Conservation (phyloP, 2,888 invertebrate genomes). For the Acrobasis consociella region DNA sequence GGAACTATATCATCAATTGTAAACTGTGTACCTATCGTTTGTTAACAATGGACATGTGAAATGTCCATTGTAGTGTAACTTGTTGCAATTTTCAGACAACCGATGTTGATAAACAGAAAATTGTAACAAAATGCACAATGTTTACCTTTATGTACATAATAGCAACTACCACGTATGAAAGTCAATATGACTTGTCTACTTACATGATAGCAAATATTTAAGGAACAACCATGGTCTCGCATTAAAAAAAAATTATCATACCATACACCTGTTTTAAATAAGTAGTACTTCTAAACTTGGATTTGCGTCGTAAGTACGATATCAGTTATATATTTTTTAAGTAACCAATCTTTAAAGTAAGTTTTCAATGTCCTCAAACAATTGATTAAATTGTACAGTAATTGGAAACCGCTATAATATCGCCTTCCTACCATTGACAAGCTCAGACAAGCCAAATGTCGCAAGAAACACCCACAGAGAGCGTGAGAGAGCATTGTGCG, state of each 20-base stretch:
- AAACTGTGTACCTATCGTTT: constrained; percentile 2
- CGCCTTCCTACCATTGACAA: constrained; percentile 35
- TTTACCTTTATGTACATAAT: neutral
- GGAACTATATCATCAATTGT: constrained; percentile 8
- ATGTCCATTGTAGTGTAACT: constrained; percentile 10
- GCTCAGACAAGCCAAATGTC: constrained; percentile 53
- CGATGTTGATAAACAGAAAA: constrained; percentile 12
- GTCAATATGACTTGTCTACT: too few relatives aligned
- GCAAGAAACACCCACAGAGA: constrained; percentile 70
- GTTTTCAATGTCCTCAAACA: neutral
- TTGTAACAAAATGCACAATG: neutral
- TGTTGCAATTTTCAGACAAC: constrained; percentile 10
- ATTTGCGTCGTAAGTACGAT: too few relatives aligned
- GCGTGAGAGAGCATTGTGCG: constrained; percentile 62
- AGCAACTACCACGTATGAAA: too few relatives aligned
- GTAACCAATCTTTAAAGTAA: neutral
- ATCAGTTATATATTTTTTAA: neutral
- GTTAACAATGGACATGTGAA: neutral
- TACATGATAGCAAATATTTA: too few relatives aligned
- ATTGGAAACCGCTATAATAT: constrained; percentile 17
- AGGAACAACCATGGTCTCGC: too few relatives aligned
- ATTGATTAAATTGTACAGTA: constrained; percentile 14
- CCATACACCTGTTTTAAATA: too few relatives aligned
- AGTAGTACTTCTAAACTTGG: too few relatives aligned
- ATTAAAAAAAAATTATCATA: too few relatives aligned